Evolutionary conservation across 1,140 invertebrate species (phyloP), one percentile per base, ranked within the genome.

Genomic region (Cydia splendana): DNA sequence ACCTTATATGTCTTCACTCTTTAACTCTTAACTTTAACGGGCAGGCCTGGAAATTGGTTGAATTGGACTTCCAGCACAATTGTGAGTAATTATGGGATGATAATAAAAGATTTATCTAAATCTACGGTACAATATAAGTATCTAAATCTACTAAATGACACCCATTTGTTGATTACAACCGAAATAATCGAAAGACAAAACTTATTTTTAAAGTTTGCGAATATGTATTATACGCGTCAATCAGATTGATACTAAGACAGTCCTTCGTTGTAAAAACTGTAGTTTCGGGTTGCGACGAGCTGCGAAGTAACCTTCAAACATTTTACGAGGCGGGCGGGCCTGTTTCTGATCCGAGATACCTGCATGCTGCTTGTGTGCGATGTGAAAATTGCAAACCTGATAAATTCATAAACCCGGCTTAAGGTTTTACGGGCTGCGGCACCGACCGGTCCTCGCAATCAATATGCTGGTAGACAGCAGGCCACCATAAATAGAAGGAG

Each of bases 401-500:
- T 84, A 84, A 86, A 86, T 87, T 85, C 80, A 86, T 83, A 85
- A 82, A 77, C 80, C 77, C 65, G 79, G 79, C 78, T 78, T 84
- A 81, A 80, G 80, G 79, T 81, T 75, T 74, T 76, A 74, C 76
- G 76, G 74, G 78, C 76, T 78, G 81, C 77, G 77, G 73, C 71
- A 76, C 48, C 71, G 83, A 88, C 88, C 87, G 84, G 87, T 90
- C 80, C 77, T 78, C 65, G 79, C 77, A 84, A 90, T 90, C 86
- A 88, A 91, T 90, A 91, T 84, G 85, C 82, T 83, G 85, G 85
- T 80, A 86, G 85, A 87, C 84, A 87, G 81, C 84, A 75, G 77
- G 81, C 73, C 82, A 86, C 89, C 89, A 90, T 90, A 89, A 88
- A 87, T 88, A 92, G 87, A 86, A 89, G 85, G 85, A 88, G 77